Conservation (phyloP, 1,140 invertebrate genomes). For the Metaphire vulgaris region DNA sequence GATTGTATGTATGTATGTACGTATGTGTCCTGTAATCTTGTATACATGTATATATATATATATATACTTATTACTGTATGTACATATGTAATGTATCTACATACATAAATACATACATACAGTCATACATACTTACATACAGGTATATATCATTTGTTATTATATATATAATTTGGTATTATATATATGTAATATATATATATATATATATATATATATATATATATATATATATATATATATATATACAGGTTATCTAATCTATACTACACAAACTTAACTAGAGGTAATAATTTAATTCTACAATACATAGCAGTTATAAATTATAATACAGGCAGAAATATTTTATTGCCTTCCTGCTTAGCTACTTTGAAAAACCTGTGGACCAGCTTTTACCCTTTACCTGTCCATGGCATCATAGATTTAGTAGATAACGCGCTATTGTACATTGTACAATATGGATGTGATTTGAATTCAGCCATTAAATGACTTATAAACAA, state of each 20-base stretch:
- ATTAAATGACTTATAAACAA: no score
- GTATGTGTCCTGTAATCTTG: background rate
- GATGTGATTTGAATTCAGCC: no score
- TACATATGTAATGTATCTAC: constrained; percentile 9
- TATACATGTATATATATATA: background rate
- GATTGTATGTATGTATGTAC: background rate
- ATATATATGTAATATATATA: background rate
- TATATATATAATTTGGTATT: background rate
- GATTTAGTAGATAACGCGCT: no score
- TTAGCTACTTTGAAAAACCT: no score
- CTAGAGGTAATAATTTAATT: no score
- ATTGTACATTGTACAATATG: no score
- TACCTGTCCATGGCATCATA: no score
- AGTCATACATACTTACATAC: background rate
- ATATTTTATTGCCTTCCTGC: no score
- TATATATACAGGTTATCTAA: background rate
- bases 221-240: background rate
- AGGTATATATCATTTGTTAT: background rate
- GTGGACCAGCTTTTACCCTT: no score
- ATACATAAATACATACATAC: background rate
- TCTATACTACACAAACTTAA: no score
- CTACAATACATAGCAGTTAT: no score
- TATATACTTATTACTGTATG: background rate
- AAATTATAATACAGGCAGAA: no score
- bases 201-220: background rate